Percentiles rank a stretch among this genome's conserved stretches.
These are phyloP conservation scores for Scaptomyza graminum DNA, from an alignment of 1,140 invertebrate species.

Conservation along the genomic window DNA sequence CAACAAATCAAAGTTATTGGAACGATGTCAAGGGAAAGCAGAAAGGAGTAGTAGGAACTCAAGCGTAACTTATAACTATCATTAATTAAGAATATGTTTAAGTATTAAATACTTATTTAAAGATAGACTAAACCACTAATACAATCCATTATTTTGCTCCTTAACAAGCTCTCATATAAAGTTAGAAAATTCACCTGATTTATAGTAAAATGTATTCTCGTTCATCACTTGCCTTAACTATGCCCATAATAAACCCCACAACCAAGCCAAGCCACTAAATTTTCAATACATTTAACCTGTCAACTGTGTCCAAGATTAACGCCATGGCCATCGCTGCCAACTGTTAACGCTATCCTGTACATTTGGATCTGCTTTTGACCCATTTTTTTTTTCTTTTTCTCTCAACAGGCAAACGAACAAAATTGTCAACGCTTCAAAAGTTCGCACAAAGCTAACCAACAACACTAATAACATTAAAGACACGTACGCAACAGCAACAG, in stretches of 20 bases:
- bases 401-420: constrained; percentile 12
- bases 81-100: too few species aligned
- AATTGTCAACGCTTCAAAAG: constrained; percentile 51
- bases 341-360: constrained; percentile 26
- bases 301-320: constrained; percentile 21
- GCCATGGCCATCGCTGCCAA: constrained; percentile 29
- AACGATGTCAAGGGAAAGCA: too few species aligned
- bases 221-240: constrained; percentile 1
- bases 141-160: background rate
- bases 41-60: too few species aligned
- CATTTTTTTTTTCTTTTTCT: constrained; percentile 4
- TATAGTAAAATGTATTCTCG: background rate
- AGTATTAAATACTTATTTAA: too few species aligned
- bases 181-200: constrained; percentile 9
- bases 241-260: constrained; percentile 6
- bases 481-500: constrained; percentile 24
- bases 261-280: constrained; percentile 11
- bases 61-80: too few species aligned
- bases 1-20: too few species aligned
- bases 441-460: constrained; percentile 33
- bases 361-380: constrained; percentile 15
- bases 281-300: constrained; percentile 21
- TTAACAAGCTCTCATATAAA: background rate
- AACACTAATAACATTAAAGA: constrained; percentile 26
- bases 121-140: too few species aligned